Percentiles rank a stretch among this genome's conserved stretches.
Conservation (phyloP, 2,888 invertebrate genomes). For the Cistogaster globosa region DNA sequence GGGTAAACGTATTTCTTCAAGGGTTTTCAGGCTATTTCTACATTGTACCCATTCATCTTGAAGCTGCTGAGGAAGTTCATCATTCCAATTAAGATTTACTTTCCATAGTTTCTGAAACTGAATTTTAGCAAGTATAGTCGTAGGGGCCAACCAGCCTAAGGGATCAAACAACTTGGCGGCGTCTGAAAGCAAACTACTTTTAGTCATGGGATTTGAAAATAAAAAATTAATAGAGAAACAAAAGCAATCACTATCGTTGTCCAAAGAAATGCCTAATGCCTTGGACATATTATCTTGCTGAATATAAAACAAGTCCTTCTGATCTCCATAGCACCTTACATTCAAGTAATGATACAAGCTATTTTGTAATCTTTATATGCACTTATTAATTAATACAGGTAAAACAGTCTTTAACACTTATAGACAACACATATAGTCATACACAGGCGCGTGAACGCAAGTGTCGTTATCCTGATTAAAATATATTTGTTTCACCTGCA, state of each 20-base stretch:
- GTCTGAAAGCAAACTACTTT: constrained; percentile 12
- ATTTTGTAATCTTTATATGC: too few relatives aligned
- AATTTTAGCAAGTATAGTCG: neutral
- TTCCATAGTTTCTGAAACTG: constrained; percentile 1
- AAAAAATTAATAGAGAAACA: neutral
- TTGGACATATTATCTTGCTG: neutral
- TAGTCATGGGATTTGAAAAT: constrained; percentile 3
- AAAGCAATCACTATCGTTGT: neutral
- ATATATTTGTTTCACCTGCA: too few relatives aligned
- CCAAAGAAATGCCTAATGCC: neutral
- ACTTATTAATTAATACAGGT: too few relatives aligned
- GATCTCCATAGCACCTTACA: too few relatives aligned
- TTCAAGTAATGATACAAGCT: too few relatives aligned
- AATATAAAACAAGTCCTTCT: too few relatives aligned
- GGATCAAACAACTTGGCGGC: neutral
- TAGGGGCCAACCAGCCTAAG: neutral
- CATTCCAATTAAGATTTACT: constrained; percentile 6
- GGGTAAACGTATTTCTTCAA: too few relatives aligned
- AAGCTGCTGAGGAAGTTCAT: neutral
- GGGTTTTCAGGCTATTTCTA: too few relatives aligned
- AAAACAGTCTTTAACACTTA: too few relatives aligned
- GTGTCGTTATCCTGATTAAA: too few relatives aligned
- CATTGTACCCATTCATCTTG: neutral
- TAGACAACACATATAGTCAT: too few relatives aligned
- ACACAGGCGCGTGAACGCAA: too few relatives aligned